Base-by-base conservation (phyloP, 2,797 vertebrate genomes). In the Liasis olivaceus region DNA sequence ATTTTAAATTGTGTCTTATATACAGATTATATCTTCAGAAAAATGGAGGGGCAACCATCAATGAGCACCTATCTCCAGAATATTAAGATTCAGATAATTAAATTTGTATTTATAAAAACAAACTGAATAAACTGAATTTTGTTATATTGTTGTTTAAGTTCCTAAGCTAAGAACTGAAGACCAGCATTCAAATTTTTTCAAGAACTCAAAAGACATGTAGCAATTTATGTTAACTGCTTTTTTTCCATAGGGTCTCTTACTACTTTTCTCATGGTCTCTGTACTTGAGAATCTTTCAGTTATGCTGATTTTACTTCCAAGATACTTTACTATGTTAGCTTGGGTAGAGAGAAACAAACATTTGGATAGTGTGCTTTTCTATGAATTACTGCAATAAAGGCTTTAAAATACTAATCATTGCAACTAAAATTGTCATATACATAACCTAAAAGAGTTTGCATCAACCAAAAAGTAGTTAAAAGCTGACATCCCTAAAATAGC, bases 401-500 rank as follows among this genome's bases (percentile, higher is more conserved):
- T 89, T 69, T 69, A 56, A 56, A 15, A 69, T 17, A 31, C 14
- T n/a, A 89, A 72, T 54, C 26, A 31, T 12, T 56, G 14, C 66
- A 36, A 58, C 6, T 89, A 42, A 72, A 89, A 77, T 42, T 24
- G 86, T 59, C 58, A 42, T 62, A 87, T 24, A 15, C 59, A 59
- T 85, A 22, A 22, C 13, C 28, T 56, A 22, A 31, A 72, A 54
- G 59, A 72, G 14, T 60, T 13, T 63, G 60, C 20, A 64, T 85
- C 47, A 58, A 22, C 26, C 7, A 36, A 63, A 91, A 42, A 86
- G 51, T 15, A 56, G 36, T 0, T 87, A 87, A 42, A 87, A 69
- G 7, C 20, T 93, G 59, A 5, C 92, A 9, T 90, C 26, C 47
- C 17, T 89, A 89, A 26, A 91, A 95, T 94, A 77, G 54, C 13